phyloP scores from a whole-genome alignment of 2,888 invertebrate genomes.

The Amiota mariae region DNA sequence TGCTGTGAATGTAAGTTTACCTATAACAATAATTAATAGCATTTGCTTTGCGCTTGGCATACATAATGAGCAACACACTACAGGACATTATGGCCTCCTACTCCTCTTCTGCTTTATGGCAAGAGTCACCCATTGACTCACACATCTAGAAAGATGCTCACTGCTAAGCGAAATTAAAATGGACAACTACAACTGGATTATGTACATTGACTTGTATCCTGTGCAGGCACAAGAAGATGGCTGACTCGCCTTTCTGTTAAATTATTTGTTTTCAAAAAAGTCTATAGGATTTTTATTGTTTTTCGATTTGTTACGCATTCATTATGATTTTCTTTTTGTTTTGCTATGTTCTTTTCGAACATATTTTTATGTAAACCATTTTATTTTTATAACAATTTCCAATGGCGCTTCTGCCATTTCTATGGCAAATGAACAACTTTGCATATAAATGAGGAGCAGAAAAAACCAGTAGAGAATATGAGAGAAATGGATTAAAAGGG shows the following conservation, averaged over 20 bases:
- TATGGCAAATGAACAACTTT: slow-evolving; percentile 42
- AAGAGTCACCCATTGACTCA: not conserved
- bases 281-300: slow-evolving; percentile 58
- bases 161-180: slow-evolving; percentile 14
- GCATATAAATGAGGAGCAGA: slow-evolving; percentile 55
- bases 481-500: no score
- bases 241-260: not conserved
- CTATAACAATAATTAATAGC: slow-evolving; percentile 74
- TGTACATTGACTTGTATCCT: not conserved
- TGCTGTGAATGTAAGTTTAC: slow-evolving; percentile 51
- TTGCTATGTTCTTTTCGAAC: slow-evolving; percentile 63
- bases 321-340: slow-evolving; percentile 49
- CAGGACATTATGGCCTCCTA: not conserved
- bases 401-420: slow-evolving; percentile 12
- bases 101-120: not conserved
- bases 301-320: slow-evolving; percentile 60
- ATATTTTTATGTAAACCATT: slow-evolving; percentile 48
- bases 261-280: not conserved
- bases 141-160: not conserved
- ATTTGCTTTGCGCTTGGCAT: slow-evolving; percentile 71
- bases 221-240: not conserved
- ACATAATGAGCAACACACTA: slow-evolving; percentile 63
- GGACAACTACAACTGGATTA: slow-evolving; percentile 19
- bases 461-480: slow-evolving; percentile 17
- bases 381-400: slow-evolving; percentile 51